phyloP scores from a whole-genome alignment of 2,797 vertebrate genomes.

The Phyllotis vaccarum region DNA sequence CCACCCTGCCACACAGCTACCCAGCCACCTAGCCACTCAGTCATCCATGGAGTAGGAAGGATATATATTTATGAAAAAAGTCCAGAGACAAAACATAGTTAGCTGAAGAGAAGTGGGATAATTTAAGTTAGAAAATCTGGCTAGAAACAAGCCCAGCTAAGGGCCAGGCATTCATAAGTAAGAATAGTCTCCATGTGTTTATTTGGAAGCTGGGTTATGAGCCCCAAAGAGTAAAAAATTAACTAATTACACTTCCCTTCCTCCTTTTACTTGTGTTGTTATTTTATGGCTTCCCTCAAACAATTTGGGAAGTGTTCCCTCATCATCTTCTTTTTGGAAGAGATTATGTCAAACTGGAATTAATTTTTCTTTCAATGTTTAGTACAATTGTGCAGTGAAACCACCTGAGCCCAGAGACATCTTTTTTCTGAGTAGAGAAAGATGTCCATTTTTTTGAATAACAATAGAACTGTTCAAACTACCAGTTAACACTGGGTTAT shows the following conservation, averaged over 20 bases:
- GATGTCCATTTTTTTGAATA: background rate
- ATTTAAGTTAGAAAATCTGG: no score
- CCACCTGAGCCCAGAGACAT: background rate
- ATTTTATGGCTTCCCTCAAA: background rate
- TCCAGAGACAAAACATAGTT: no score
- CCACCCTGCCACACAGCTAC: no score
- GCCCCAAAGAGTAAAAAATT: background rate
- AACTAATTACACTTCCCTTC: background rate
- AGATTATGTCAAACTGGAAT: constrained; percentile 21
- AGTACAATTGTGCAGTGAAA: constrained; percentile 20
- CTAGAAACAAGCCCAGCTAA: no score
- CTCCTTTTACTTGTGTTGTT: background rate
- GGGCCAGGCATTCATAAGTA: no score
- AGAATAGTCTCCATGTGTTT: background rate
- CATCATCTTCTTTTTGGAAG: constrained; percentile 19
- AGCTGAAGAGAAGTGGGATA: no score
- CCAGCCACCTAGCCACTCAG: no score
- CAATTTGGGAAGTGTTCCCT: background rate
- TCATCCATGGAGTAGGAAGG: no score
- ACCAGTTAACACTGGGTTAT: background rate
- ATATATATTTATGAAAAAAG: no score
- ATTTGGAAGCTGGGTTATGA: background rate
- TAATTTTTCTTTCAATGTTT: constrained; percentile 27
- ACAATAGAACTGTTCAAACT: background rate
- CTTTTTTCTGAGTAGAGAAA: background rate